phyloP scores from a whole-genome alignment of 2,113 vertebrate genomes.

The Scomber colias region DNA sequence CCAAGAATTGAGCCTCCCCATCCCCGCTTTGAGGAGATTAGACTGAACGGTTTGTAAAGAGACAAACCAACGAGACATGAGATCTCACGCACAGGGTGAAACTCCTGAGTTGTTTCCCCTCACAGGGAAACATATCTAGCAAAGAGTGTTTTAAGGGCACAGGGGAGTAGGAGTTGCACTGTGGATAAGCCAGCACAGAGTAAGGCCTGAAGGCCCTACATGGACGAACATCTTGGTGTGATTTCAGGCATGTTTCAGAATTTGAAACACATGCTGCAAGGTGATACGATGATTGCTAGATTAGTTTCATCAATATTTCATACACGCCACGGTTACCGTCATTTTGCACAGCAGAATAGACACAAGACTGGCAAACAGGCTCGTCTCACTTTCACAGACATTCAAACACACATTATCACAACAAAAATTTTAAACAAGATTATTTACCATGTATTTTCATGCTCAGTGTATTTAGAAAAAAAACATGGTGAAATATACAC shows the following conservation, averaged over 20 bases:
- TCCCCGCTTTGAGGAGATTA: constrained; percentile 73
- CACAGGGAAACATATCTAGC: constrained; percentile 42
- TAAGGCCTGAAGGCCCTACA: constrained; percentile 44
- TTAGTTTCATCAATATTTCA: constrained; percentile 32
- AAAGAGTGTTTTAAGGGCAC: constrained; percentile 26
- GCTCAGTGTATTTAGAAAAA: not conserved
- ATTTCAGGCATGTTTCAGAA: constrained; percentile 49
- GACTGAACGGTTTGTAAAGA: constrained; percentile 41
- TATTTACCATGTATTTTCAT: not conserved
- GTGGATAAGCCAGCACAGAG: constrained; percentile 41
- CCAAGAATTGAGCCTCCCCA: constrained; percentile 47
- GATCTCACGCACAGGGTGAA: constrained; percentile 40
- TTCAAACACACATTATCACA: not conserved
- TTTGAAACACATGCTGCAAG: constrained; percentile 51
- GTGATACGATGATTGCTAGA: constrained; percentile 21
- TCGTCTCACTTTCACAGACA: constrained; percentile 1
- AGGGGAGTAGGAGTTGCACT: constrained; percentile 35
- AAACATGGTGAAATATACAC: not conserved
- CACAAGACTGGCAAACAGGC: not conserved
- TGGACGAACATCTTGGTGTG: constrained; percentile 60
- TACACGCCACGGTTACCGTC: not conserved
- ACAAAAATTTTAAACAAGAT: too few relatives aligned
- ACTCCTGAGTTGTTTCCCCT: not conserved
- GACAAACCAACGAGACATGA: constrained; percentile 46
- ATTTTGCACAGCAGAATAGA: constrained; percentile 18